Percentiles rank a stretch among this genome's conserved stretches.
Conservation (phyloP, 2,797 vertebrate species). For the Galaxias olidus region DNA sequence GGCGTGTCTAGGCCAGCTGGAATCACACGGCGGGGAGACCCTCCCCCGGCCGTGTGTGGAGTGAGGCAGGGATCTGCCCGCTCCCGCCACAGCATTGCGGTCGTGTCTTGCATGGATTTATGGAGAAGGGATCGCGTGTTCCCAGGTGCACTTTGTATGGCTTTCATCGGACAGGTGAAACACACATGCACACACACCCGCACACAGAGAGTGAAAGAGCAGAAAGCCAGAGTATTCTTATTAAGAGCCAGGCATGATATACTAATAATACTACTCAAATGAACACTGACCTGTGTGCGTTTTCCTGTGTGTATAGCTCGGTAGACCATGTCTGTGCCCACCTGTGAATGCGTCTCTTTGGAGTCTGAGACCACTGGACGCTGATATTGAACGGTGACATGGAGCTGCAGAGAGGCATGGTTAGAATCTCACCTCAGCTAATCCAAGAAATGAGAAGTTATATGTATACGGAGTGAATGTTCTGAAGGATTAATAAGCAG, state of each 20-base stretch:
- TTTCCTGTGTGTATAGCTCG: conserved; percentile 97
- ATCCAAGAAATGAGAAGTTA: too few species aligned
- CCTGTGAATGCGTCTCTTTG: conserved; percentile 94
- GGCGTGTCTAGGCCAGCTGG: conserved; percentile 92
- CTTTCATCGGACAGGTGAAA: conserved; percentile 84
- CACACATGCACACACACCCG: conserved; percentile 17
- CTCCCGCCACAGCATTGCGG: conserved; percentile 97
- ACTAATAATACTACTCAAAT: not conserved
- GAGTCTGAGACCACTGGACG: conserved; percentile 97
- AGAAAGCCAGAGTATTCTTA: not conserved
- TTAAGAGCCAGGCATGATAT: not conserved
- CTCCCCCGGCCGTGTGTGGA: conserved; percentile 61
- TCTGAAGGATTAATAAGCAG: too few species aligned
- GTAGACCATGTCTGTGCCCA: conserved; percentile 99
- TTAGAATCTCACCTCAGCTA: too few species aligned
- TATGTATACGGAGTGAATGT: too few species aligned
- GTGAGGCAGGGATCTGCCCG: conserved; percentile 4
- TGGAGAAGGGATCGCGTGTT: too few species aligned
- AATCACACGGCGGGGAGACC: conserved; percentile 85
- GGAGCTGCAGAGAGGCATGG: conserved; percentile 77
- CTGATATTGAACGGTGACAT: conserved; percentile 99
- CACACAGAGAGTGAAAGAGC: not conserved
- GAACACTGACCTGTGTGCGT: conserved; percentile 89
- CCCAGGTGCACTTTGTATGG: conserved; percentile 99
- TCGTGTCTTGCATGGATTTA: too few species aligned